Base-by-base conservation (phyloP, 2,113 vertebrate genomes). In the Leucopsar rothschildi region DNA sequence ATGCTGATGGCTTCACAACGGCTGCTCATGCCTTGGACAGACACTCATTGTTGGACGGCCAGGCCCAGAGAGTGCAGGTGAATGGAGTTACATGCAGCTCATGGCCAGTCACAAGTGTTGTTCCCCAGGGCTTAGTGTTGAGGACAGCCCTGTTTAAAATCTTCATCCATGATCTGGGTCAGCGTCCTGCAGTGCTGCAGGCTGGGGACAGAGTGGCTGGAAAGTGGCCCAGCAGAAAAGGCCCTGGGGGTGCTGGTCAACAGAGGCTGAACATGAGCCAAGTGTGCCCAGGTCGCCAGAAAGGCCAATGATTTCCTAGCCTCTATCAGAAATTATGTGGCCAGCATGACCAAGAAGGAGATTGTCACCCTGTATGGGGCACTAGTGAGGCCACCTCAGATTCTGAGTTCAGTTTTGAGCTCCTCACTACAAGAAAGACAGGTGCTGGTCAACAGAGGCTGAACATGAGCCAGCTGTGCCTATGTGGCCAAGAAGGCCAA, bases 161-260 rank as follows among this genome's bases (percentile, higher is more conserved):
- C 33, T 68, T 40, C 59, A 11, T 68, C 37, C 23, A 2, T 45
- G 7, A 6, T 28, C 4, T 81, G 39, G 2, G 15, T 31, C 20
- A 73, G 9, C 18, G 13, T 3, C 9, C 0, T 0, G 25, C 37
- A 39, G 2, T 0, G 0, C 25, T 57, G 5, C 9, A 42, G 35
- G 8, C 29, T 61, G 12, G 9, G 6, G 5, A 4, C 15, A 29
- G 40, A 56, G 14, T 52, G 52, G 4, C 57, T 84, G 57, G 25
- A n/a, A 29, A 84, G 17, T 16, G 37, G 37, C 37, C 2, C 2
- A 1, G 10, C 3, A 4, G 50, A 59, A 39, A 50, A 60, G 4
- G 22, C 60, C n/a, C 31, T 63, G 31, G 27, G 1, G 2, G 2
- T 69, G 21, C n/a, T 35, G 24, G 29, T 15, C 14, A 7, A 11